Evolutionary conservation across 2,797 vertebrate species (phyloP).

Genomic region (Sebastiscus tertius): DNA sequence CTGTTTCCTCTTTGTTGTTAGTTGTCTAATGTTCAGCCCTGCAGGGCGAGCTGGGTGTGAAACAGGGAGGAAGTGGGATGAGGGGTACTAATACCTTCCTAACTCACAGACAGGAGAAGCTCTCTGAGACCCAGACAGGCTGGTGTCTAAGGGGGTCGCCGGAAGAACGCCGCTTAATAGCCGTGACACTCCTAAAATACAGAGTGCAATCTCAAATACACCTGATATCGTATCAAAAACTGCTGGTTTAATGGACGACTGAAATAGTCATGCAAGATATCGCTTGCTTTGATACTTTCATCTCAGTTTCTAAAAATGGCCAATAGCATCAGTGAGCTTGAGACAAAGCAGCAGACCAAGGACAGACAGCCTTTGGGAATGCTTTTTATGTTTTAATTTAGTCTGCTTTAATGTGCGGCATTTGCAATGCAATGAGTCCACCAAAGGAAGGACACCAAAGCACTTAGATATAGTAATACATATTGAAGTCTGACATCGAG

Average conservation of each 20-base stretch:
- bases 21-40: constrained; percentile 59
- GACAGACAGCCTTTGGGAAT: constrained; percentile 29
- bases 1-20: constrained; percentile 61
- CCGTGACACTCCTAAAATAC: constrained; percentile 43
- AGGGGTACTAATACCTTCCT: constrained; percentile 33
- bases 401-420: constrained; percentile 5
- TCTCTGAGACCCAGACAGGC: constrained; percentile 31
- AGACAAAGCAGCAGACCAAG: constrained; percentile 54
- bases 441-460: constrained; percentile 10
- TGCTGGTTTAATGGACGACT: constrained; percentile 59
- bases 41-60: constrained; percentile 53
- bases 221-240: constrained; percentile 74
- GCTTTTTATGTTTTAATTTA: constrained; percentile 46
- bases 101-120: constrained; percentile 30
- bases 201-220: constrained; percentile 60
- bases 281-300: constrained; percentile 47
- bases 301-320: constrained; percentile 57
- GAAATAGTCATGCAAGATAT: constrained; percentile 56
- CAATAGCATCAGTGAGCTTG: constrained; percentile 38
- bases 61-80: constrained; percentile 46
- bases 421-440: constrained; percentile 18
- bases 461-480: constrained; percentile 27
- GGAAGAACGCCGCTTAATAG: constrained; percentile 2
- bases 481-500: constrained; percentile 12
- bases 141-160: constrained; percentile 37